Evolutionary conservation across 1,140 invertebrate species (phyloP).

Genomic region (Trichoplusia ni): DNA sequence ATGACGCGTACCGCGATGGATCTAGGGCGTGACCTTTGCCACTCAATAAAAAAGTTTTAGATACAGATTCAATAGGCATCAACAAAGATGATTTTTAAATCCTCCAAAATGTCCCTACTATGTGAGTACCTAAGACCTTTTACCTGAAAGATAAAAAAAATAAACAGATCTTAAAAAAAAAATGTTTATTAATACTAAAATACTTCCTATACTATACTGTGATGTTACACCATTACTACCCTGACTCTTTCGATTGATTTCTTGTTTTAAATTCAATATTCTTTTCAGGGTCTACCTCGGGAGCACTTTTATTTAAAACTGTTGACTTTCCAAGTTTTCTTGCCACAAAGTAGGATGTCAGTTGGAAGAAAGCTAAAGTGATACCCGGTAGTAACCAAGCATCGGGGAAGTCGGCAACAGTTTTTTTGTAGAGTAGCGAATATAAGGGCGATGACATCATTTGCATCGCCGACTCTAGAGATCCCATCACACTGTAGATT

Average conservation of each 20-base stretch:
- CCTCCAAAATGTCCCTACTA: background rate
- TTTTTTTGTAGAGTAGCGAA: conserved; percentile 69
- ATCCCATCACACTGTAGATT: conserved; percentile 76
- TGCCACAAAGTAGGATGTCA: conserved; percentile 57
- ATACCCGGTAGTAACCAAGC: conserved; percentile 72
- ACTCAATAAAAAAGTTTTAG: too few relatives aligned
- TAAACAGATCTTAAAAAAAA: too few relatives aligned
- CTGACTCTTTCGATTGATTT: background rate
- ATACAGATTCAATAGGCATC: too few relatives aligned
- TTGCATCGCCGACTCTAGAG: conserved; percentile 74
- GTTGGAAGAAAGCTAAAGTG: conserved; percentile 61
- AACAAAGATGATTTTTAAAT: too few relatives aligned
- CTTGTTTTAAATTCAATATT: background rate
- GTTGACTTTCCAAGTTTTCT: conserved; percentile 40
- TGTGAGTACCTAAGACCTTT: too few relatives aligned
- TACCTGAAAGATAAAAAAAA: too few relatives aligned
- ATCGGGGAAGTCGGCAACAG: conserved; percentile 64
- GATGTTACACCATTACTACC: background rate
- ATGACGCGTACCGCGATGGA: too few relatives aligned
- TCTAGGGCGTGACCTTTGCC: too few relatives aligned
- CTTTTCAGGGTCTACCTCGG: background rate
- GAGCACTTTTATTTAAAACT: background rate
- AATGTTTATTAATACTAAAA: too few relatives aligned
- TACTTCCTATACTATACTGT: background rate
- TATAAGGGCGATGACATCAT: conserved; percentile 69